These are phyloP conservation scores for Toxotes jaculatrix DNA, from an alignment of 2,113 vertebrate genomes.

Conservation along the genomic window DNA sequence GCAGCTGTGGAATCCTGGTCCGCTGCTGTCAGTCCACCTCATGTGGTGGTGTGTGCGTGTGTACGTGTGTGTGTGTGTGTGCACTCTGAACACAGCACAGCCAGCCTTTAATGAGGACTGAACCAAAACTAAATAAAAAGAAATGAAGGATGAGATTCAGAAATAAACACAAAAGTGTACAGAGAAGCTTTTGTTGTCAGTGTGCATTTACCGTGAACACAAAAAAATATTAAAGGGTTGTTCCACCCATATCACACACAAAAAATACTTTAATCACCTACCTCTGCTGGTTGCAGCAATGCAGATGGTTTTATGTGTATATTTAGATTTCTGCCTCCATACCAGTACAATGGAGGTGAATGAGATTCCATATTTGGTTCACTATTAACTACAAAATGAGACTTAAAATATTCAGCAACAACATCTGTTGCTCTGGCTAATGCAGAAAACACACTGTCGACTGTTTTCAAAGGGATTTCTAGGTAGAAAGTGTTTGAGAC, in stretches of 20 bases:
- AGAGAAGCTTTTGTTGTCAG: constrained; percentile 20
- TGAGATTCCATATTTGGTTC: not conserved
- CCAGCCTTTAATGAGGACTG: constrained; percentile 81
- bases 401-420: not conserved
- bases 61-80: constrained; percentile 43
- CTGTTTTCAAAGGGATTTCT: not conserved
- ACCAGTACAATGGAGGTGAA: not conserved
- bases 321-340: not conserved
- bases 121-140: constrained; percentile 49
- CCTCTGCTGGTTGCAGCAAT: not conserved
- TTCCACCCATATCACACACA: constrained; percentile 8
- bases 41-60: constrained; percentile 78
- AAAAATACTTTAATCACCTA: not conserved
- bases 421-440: not conserved
- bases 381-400: not conserved
- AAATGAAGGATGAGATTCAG: constrained; percentile 46
- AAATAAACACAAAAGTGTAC: constrained; percentile 50
- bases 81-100: constrained; percentile 20
- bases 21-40: constrained; percentile 77
- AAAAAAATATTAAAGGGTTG: constrained; percentile 23
- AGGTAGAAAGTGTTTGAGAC: not conserved
- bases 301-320: not conserved
- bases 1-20: constrained; percentile 82
- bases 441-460: not conserved
- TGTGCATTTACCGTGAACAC: not conserved